Evolutionary conservation across 2,797 vertebrate species (phyloP).

Genomic region (Vipera latastei): DNA sequence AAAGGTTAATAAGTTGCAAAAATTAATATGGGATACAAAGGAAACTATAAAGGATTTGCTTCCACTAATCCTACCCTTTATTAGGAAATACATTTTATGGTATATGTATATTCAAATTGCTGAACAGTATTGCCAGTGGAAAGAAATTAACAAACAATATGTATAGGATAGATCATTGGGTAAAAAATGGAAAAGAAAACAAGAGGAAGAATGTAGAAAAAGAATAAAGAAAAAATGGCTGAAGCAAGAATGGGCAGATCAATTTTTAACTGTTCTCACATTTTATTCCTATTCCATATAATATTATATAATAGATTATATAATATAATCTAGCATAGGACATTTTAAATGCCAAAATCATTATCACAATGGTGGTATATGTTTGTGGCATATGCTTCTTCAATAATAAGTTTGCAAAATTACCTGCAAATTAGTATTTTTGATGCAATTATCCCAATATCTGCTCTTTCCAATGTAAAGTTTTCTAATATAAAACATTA

Average conservation of each 20-base stretch:
- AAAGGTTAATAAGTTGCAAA: neutral
- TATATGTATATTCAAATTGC: neutral
- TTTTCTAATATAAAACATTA: neutral
- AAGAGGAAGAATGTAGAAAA: neutral
- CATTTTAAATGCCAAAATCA: neutral
- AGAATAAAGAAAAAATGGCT: neutral
- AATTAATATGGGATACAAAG: neutral
- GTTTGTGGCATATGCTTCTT: neutral
- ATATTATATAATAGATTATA: neutral
- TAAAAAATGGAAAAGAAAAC: neutral
- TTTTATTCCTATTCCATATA: neutral
- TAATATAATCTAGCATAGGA: neutral
- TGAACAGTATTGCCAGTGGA: neutral
- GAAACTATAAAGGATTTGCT: neutral
- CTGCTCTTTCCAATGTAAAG: neutral
- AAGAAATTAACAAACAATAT: neutral
- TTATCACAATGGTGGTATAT: neutral
- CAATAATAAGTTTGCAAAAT: neutral
- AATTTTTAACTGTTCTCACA: neutral
- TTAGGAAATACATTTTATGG: neutral
- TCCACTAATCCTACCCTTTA: neutral
- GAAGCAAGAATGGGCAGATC: neutral
- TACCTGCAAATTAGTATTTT: neutral
- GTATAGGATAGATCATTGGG: neutral
- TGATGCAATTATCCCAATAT: neutral